These are phyloP conservation scores for Cyprinodon diabolis DNA, from an alignment of 2,797 vertebrate species.

Conservation along the genomic window DNA sequence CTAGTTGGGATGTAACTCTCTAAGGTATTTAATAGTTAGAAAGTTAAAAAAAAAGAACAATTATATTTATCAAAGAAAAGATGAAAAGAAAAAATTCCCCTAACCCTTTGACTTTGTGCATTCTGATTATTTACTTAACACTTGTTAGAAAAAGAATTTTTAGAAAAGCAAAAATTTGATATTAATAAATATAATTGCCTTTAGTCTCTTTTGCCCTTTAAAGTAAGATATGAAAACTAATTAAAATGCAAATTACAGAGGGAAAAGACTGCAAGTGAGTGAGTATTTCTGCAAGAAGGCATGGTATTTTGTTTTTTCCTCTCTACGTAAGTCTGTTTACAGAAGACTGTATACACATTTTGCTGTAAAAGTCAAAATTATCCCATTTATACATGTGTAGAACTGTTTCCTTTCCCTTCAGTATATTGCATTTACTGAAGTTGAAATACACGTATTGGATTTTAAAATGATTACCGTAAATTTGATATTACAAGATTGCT, in stretches of 20 bases:
- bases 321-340: neutral
- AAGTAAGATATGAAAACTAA: neutral
- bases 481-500: too few species aligned
- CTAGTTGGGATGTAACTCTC: neutral
- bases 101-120: constrained; percentile 1
- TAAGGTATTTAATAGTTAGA: neutral
- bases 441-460: neutral
- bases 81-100: neutral
- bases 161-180: neutral
- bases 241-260: constrained; percentile 20
- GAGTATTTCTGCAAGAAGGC: neutral
- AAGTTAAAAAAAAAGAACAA: neutral
- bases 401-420: neutral
- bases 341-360: neutral
- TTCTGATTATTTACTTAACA: neutral
- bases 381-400: constrained; percentile 2
- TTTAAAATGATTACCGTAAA: neutral
- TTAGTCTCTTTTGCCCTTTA: constrained; percentile 1
- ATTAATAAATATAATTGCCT: neutral
- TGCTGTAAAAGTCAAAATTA: neutral
- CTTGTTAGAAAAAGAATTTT: neutral
- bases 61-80: neutral
- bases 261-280: neutral
- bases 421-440: neutral
- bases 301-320: neutral